Evolutionary conservation across 2,888 invertebrate species (phyloP).

Genomic region (Morpho helenor): DNA sequence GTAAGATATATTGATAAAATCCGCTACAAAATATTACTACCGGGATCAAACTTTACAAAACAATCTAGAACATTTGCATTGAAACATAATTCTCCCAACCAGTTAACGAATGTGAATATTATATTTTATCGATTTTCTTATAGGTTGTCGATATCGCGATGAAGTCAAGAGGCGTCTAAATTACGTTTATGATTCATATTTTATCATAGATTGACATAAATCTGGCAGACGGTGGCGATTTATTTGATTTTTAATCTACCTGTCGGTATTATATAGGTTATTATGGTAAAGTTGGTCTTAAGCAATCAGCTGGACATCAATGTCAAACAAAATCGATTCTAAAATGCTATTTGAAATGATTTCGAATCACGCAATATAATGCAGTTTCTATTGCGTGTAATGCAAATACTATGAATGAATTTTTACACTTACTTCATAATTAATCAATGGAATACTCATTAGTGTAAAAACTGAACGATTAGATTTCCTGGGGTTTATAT

Average conservation of each 20-base stretch:
- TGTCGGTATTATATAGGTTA: slow-evolving; percentile 10
- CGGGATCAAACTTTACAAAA: slow-evolving; percentile 16
- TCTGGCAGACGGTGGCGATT: slow-evolving; percentile 24
- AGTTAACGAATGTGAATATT: slow-evolving; percentile 29
- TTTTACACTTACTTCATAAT: not conserved
- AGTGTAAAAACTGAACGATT: not conserved
- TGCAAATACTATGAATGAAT: slow-evolving; percentile 9
- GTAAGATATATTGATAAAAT: slow-evolving; percentile 4
- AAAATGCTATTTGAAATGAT: slow-evolving; percentile 5
- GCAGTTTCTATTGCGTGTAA: slow-evolving; percentile 5
- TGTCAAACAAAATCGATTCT: slow-evolving; percentile 10
- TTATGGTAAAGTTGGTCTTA: slow-evolving; percentile 12
- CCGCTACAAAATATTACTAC: slow-evolving; percentile 21
- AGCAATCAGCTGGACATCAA: slow-evolving; percentile 19
- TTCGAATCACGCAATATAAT: slow-evolving; percentile 19
- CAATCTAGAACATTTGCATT: slow-evolving; percentile 16
- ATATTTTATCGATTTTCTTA: slow-evolving; percentile 28
- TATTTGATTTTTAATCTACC: slow-evolving; percentile 24
- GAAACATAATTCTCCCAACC: slow-evolving; percentile 27
- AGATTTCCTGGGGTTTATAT: no score
- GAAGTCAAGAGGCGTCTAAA: slow-evolving; percentile 30
- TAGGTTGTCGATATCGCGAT: slow-evolving; percentile 29
- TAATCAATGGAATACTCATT: not conserved
- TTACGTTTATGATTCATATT: slow-evolving; percentile 35
- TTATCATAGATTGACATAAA: slow-evolving; percentile 30